Percentiles rank a stretch among this genome's conserved stretches.
These are phyloP conservation scores for Opisthocomus hoazin DNA, from an alignment of 2,113 vertebrate species.

Conservation along the genomic window DNA sequence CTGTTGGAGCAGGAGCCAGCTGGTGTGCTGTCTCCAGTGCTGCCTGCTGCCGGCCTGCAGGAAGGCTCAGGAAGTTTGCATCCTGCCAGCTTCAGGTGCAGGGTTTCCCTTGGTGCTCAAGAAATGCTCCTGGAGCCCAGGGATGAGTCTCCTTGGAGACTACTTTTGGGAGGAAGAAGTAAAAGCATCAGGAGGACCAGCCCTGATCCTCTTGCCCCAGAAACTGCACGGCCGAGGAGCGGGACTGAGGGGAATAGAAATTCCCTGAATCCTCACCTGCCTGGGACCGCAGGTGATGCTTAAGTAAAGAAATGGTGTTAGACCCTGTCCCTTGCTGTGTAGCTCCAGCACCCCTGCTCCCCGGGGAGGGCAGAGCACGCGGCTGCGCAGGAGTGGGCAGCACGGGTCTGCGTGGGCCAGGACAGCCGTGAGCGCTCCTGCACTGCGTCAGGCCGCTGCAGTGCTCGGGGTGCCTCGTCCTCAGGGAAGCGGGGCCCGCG, in stretches of 20 bases:
- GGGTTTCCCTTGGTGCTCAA: neutral
- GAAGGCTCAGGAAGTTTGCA: neutral
- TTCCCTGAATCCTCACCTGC: neutral
- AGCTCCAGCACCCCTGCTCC: neutral
- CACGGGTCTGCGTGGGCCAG: rapidly evolving
- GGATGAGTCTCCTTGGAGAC: neutral
- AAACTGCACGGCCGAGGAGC: neutral
- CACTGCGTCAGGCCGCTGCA: rapidly evolving
- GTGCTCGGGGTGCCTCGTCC: neutral
- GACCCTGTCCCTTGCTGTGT: neutral
- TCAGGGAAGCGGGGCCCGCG: rapidly evolving
- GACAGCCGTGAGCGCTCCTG: neutral
- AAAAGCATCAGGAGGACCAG: neutral
- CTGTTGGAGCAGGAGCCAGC: neutral
- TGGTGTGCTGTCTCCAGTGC: rapidly evolving
- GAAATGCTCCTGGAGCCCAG: neutral
- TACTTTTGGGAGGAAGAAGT: neutral
- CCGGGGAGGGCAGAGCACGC: rapidly evolving
- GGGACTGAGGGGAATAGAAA: neutral
- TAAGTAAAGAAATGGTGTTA: neutral
- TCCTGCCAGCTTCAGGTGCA: rapidly evolving
- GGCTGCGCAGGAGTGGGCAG: neutral
- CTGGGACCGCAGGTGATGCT: neutral
- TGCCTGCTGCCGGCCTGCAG: neutral
- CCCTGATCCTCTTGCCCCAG: neutral